Evolutionary conservation across 2,797 vertebrate species (phyloP).

Genomic region (Rachycentron canadum): DNA sequence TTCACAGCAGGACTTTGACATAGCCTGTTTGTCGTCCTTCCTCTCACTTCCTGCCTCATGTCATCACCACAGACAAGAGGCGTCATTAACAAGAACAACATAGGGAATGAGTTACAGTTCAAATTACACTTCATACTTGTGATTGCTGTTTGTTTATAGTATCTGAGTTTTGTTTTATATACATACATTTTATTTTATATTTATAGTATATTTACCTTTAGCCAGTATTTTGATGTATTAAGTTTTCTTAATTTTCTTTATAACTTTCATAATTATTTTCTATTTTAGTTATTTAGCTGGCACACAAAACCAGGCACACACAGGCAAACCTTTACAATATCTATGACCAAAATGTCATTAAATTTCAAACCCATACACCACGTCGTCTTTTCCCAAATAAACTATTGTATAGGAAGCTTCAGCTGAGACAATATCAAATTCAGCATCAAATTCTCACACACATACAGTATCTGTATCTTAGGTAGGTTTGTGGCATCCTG

Average conservation of each 20-base stretch:
- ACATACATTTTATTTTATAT: too few species aligned
- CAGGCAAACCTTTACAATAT: neutral
- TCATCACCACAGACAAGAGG: slow-evolving; percentile 17
- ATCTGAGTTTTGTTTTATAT: neutral
- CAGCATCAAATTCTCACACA: neutral
- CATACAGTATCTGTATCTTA: neutral
- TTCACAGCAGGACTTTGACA: slow-evolving; percentile 54
- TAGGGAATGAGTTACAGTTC: neutral
- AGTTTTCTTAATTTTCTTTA: neutral
- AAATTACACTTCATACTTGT: neutral
- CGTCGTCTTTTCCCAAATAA: neutral
- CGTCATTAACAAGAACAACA: slow-evolving; percentile 18
- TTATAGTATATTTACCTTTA: too few species aligned
- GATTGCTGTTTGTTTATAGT: neutral
- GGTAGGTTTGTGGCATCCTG: neutral
- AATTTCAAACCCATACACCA: neutral
- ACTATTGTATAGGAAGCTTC: neutral
- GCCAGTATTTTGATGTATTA: neutral
- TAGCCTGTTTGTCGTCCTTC: slow-evolving; percentile 36
- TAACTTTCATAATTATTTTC: neutral
- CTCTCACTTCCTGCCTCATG: slow-evolving; percentile 56
- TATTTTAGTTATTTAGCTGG: neutral
- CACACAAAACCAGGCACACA: neutral
- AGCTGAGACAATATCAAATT: neutral
- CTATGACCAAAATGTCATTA: neutral